Evolutionary conservation across 2,888 invertebrate species (phyloP).

Genomic region (Campoplex capitator): DNA sequence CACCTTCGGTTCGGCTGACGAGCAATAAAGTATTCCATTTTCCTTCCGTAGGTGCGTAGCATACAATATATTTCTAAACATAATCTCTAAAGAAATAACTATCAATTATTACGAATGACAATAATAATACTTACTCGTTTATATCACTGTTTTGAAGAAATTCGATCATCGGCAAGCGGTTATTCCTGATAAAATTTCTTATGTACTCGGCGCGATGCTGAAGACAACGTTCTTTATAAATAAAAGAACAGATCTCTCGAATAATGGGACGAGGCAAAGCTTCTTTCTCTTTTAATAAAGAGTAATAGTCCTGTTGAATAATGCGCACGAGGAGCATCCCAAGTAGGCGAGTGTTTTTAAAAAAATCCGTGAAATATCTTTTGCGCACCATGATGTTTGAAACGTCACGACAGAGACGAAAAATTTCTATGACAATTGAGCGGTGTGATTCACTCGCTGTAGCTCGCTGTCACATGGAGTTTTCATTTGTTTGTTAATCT

Average conservation of each 20-base stretch:
- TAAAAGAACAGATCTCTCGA: not conserved
- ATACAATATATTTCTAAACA: not conserved
- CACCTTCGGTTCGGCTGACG: too few species aligned
- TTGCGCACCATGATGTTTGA: not conserved
- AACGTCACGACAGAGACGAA: not conserved
- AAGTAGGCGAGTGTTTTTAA: not conserved
- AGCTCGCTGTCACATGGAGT: not conserved
- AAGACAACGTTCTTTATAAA: not conserved
- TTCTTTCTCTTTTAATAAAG: not conserved
- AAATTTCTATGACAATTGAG: not conserved
- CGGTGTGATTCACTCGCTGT: not conserved
- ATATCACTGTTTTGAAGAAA: not conserved
- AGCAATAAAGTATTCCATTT: too few species aligned
- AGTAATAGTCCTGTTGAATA: not conserved
- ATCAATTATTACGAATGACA: not conserved
- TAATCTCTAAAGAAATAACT: conserved; percentile 4
- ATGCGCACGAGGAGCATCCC: not conserved
- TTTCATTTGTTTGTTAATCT: conserved; percentile 7
- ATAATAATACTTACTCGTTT: conserved; percentile 10
- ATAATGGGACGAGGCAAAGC: not conserved
- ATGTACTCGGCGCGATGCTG: not conserved
- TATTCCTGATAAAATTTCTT: not conserved
- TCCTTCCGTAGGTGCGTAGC: too few species aligned
- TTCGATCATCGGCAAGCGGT: not conserved
- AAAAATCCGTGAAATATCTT: not conserved